These are phyloP conservation scores for Netelia melanura DNA, from an alignment of 2,888 invertebrate genomes.

Conservation along the genomic window DNA sequence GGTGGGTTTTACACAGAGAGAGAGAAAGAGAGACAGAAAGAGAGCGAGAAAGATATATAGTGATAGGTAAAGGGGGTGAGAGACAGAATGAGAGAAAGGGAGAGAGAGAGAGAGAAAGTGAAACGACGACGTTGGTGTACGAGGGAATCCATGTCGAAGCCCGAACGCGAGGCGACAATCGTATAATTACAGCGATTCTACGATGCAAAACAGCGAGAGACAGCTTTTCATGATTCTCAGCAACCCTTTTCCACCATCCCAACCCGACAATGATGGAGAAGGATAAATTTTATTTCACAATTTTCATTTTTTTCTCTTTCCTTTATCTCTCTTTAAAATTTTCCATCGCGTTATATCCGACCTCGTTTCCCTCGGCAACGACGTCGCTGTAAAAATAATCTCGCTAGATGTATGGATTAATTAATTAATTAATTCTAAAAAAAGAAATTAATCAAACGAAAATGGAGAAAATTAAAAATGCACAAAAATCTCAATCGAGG, in stretches of 20 bases:
- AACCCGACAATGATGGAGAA: neutral
- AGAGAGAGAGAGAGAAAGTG: conserved; percentile 34
- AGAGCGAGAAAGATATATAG: conserved; percentile 37
- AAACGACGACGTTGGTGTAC: conserved; percentile 37
- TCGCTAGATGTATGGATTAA: neutral
- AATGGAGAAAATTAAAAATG: neutral
- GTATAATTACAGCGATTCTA: conserved; percentile 58
- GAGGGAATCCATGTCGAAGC: conserved; percentile 65
- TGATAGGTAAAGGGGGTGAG: conserved; percentile 38
- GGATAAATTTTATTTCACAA: neutral
- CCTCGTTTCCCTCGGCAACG: conserved; percentile 56
- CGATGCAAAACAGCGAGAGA: conserved; percentile 37
- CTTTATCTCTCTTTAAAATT: neutral
- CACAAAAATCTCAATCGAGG: neutral
- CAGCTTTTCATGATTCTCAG: conserved; percentile 26
- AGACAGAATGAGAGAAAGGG: conserved; percentile 36
- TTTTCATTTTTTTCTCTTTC: neutral
- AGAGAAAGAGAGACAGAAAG: conserved; percentile 15
- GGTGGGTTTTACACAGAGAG: conserved; percentile 44
- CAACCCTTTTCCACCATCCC: conserved; percentile 22
- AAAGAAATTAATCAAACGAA: neutral
- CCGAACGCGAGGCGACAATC: conserved; percentile 55
- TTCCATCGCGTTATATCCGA: conserved; percentile 26
- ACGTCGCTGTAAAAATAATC: conserved; percentile 47
- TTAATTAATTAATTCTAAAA: neutral